Evolutionary conservation across 1,140 invertebrate genomes (phyloP).

Genomic region (Dufourea novaeangliae): DNA sequence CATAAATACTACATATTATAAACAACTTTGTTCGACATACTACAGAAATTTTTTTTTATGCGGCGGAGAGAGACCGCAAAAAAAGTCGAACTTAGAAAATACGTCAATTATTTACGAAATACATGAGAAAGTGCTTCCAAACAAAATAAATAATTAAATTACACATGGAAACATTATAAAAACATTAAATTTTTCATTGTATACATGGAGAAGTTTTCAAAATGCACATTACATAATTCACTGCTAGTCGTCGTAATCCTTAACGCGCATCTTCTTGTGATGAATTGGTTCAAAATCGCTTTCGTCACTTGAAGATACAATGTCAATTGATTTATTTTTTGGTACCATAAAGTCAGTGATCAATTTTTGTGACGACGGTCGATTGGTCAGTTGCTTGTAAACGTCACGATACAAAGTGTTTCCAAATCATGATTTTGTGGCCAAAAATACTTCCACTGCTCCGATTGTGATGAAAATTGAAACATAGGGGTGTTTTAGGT

Average conservation of each 20-base stretch:
- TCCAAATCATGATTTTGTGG: too few relatives aligned
- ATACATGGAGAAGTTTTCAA: too few relatives aligned
- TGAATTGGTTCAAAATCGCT: too few relatives aligned
- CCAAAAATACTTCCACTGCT: too few relatives aligned
- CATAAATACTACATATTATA: constrained; percentile 14
- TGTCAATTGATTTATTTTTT: constrained; percentile 35
- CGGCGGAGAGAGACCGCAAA: not conserved
- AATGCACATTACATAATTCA: too few relatives aligned
- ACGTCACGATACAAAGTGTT: constrained; percentile 9
- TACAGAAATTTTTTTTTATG: constrained; percentile 35
- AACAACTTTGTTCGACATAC: constrained; percentile 22
- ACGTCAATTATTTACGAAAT: constrained; percentile 26
- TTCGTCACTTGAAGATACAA: constrained; percentile 22
- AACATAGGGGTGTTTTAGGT: too few relatives aligned
- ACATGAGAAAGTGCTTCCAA: constrained; percentile 38
- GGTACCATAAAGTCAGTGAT: constrained; percentile 31
- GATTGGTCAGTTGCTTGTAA: not conserved
- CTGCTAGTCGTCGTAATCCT: too few relatives aligned
- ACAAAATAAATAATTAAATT: constrained; percentile 38
- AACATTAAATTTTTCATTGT: constrained; percentile 40
- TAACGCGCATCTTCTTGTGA: too few relatives aligned
- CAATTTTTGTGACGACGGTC: constrained; percentile 30
- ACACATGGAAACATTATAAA: constrained; percentile 29
- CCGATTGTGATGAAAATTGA: too few relatives aligned
- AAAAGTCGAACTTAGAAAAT: constrained; percentile 13